phyloP scores from a whole-genome alignment of 2,888 invertebrate genomes.

The Eristalis arbustorum region DNA sequence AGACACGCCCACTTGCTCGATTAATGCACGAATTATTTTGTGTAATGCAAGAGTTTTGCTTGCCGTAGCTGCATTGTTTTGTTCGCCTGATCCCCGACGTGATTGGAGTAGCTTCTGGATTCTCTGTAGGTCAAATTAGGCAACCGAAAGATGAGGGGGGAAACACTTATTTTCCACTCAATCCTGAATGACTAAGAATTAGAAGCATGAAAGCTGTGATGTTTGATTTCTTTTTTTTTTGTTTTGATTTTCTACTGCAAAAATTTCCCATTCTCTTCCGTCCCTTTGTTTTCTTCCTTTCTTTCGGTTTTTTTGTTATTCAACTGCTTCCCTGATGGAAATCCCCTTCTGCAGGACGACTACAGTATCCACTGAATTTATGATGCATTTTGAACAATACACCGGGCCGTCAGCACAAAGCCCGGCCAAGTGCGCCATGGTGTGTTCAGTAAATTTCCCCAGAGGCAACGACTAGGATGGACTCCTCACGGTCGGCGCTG shows the following conservation, averaged over 20 bases:
- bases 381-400: constrained; percentile 53
- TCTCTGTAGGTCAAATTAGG: not conserved
- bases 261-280: not conserved
- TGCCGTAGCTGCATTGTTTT: constrained; percentile 8
- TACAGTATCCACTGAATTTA: constrained; percentile 48
- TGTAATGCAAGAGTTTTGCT: constrained; percentile 24
- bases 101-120: not conserved
- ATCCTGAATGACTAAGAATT: not conserved
- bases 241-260: not conserved
- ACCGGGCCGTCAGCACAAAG: constrained; percentile 11
- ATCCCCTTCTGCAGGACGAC: constrained; percentile 32
- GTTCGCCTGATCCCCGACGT: not conserved
- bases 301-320: not conserved
- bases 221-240: constrained; percentile 9
- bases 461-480: constrained; percentile 8
- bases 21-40: not conserved
- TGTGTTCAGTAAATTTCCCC: constrained; percentile 58
- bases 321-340: constrained; percentile 14
- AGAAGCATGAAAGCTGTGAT: constrained; percentile 27
- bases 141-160: not conserved
- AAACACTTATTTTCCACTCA: not conserved
- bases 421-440: constrained; percentile 20
- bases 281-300: constrained; percentile 4
- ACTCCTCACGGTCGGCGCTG: constrained; percentile 1
- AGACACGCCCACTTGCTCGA: constrained; percentile 13